Evolutionary conservation across 1,140 invertebrate species (phyloP).

Genomic region (Drosophila prosaltans): DNA sequence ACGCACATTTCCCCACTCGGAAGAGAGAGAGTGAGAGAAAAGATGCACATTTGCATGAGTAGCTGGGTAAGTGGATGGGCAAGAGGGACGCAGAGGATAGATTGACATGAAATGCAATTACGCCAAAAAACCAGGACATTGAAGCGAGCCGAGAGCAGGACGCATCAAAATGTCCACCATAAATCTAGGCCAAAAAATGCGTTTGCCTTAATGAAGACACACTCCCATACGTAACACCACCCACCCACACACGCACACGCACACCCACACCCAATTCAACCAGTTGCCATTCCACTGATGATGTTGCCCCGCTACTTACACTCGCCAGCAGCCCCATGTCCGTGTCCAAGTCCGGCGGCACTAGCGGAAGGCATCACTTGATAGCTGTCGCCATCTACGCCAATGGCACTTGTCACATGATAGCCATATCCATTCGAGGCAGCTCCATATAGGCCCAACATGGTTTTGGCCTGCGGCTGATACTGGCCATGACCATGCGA

Average conservation of each 20-base stretch:
- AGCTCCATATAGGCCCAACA: slow-evolving; percentile 58
- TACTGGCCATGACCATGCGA: slow-evolving; percentile 22
- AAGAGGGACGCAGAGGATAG: slow-evolving; percentile 39
- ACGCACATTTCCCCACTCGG: not conserved
- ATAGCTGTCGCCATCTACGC: slow-evolving; percentile 79
- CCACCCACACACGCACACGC: not conserved
- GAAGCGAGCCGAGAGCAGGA: slow-evolving; percentile 6
- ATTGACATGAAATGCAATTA: slow-evolving; percentile 81
- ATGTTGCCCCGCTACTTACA: slow-evolving; percentile 55
- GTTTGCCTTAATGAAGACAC: slow-evolving; percentile 61
- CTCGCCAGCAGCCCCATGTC: slow-evolving; percentile 56
- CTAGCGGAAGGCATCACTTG: slow-evolving; percentile 76
- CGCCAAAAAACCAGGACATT: slow-evolving; percentile 47
- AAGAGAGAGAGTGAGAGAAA: not conserved
- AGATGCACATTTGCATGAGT: slow-evolving; percentile 58
- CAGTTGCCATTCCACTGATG: slow-evolving; percentile 7
- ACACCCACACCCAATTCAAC: not conserved
- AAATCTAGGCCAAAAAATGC: slow-evolving; percentile 69
- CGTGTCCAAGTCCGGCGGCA: slow-evolving; percentile 49
- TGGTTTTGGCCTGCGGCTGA: slow-evolving; percentile 39
- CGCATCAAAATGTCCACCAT: slow-evolving; percentile 72
- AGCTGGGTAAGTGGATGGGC: slow-evolving; percentile 32
- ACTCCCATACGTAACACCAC: slow-evolving; percentile 24
- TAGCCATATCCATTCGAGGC: slow-evolving; percentile 77
- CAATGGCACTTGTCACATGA: slow-evolving; percentile 82